phyloP scores from a whole-genome alignment of 2,888 invertebrate genomes.

The Aspidiotus rigidus region DNA sequence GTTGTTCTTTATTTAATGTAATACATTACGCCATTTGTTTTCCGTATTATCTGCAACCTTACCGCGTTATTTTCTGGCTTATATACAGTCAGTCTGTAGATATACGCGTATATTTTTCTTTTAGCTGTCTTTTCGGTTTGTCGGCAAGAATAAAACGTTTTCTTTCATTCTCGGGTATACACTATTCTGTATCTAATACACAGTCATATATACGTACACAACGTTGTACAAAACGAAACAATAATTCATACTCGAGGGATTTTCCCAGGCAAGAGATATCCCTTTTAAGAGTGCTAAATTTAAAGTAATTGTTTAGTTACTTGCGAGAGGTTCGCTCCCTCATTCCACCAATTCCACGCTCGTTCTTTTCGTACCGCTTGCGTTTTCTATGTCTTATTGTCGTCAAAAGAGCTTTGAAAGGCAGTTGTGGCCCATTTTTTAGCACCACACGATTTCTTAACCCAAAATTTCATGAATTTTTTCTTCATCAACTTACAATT shows the following conservation, averaged over 20 bases:
- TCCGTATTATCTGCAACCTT: slow-evolving; percentile 29
- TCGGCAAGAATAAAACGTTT: slow-evolving; percentile 27
- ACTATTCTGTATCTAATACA: not conserved
- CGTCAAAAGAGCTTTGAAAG: not conserved
- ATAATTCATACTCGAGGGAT: slow-evolving; percentile 31
- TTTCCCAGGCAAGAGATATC: slow-evolving; percentile 19
- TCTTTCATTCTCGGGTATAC: slow-evolving; percentile 17
- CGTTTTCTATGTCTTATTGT: slow-evolving; percentile 9
- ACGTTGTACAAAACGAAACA: slow-evolving; percentile 10
- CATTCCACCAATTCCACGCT: too few relatives aligned
- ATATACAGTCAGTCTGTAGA: not conserved
- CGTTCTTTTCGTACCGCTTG: not conserved
- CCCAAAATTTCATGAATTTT: too few relatives aligned
- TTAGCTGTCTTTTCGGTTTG: not conserved
- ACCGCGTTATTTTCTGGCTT: slow-evolving; percentile 11
- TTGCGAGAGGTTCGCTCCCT: not conserved
- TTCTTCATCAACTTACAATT: too few relatives aligned
- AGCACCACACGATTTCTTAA: too few relatives aligned
- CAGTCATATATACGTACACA: not conserved
- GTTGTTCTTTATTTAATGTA: slow-evolving; percentile 29
- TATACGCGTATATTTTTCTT: not conserved
- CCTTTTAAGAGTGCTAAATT: slow-evolving; percentile 29
- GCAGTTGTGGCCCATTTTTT: not conserved
- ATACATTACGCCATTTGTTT: slow-evolving; percentile 33
- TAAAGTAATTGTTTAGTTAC: slow-evolving; percentile 26